Percentiles rank a stretch among this genome's conserved stretches.
These are phyloP conservation scores for Bufotes viridis DNA, from an alignment of 2,797 vertebrate species.

Conservation along the genomic window DNA sequence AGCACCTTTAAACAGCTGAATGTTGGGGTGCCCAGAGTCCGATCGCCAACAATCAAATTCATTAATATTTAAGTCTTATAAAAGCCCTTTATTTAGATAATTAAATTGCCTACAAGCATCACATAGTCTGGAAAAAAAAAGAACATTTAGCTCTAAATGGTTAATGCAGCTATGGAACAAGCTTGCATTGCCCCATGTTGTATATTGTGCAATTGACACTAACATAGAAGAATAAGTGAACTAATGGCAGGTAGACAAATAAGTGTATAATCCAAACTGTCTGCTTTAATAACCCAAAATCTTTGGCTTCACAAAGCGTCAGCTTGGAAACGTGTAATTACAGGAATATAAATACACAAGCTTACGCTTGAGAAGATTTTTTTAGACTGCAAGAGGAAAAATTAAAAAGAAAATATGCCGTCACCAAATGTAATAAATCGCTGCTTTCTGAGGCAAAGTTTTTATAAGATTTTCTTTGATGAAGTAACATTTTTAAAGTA, in stretches of 20 bases:
- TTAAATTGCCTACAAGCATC: neutral
- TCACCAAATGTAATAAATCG: constrained; percentile 7
- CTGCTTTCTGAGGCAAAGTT: neutral
- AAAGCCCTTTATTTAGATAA: neutral
- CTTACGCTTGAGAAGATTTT: constrained; percentile 26
- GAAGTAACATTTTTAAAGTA: neutral
- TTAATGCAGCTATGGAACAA: neutral
- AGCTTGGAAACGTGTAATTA: constrained; percentile 48
- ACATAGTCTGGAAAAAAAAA: neutral
- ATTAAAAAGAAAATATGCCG: constrained; percentile 2
- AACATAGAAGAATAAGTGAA: constrained; percentile 46
- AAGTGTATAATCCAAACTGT: constrained; percentile 50
- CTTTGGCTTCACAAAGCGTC: constrained; percentile 42
- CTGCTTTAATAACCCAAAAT: constrained; percentile 42
- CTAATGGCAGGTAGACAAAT: constrained; percentile 41
- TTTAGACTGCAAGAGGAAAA: neutral
- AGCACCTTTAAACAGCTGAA: no score
- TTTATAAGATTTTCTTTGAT: neutral
- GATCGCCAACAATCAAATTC: no score
- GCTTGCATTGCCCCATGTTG: neutral
- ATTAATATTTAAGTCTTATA: no score
- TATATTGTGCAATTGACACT: constrained; percentile 5
- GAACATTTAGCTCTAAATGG: neutral
- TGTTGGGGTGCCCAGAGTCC: no score
- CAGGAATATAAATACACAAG: constrained; percentile 48